Conservation (phyloP, 2,113 vertebrate genomes). For the Aldabrachelys gigantea region DNA sequence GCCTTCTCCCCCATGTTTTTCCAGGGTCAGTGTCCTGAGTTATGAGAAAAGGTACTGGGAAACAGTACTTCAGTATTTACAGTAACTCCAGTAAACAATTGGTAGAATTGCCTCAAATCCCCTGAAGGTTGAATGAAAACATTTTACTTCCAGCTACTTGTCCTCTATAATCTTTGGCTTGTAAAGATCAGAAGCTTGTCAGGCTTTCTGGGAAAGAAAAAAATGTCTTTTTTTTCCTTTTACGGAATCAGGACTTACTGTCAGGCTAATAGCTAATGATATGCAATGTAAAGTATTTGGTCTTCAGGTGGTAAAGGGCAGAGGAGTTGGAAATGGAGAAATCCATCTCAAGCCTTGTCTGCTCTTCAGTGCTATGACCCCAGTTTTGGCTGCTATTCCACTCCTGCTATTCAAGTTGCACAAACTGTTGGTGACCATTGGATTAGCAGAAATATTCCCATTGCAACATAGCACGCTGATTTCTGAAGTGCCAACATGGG, state of each 20-base stretch:
- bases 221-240: not conserved
- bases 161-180: not conserved
- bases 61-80: not conserved
- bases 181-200: not conserved
- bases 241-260: not conserved
- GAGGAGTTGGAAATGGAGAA: not conserved
- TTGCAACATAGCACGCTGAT: accelerated
- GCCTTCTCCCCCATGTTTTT: not conserved
- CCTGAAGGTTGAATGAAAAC: not conserved
- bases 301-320: not conserved
- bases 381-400: not conserved
- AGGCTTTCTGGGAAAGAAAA: not conserved
- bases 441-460: not conserved
- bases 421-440: not conserved
- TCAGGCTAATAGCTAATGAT: not conserved
- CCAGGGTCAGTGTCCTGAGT: not conserved
- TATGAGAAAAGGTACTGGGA: not conserved
- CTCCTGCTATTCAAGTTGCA: not conserved
- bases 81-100: not conserved
- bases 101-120: not conserved
- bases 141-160: not conserved
- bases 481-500: not conserved
- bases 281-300: not conserved
- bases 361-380: not conserved
- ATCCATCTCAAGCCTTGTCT: not conserved